phyloP scores from a whole-genome alignment of 2,113 vertebrate species.

The Hemichromis elongatus region DNA sequence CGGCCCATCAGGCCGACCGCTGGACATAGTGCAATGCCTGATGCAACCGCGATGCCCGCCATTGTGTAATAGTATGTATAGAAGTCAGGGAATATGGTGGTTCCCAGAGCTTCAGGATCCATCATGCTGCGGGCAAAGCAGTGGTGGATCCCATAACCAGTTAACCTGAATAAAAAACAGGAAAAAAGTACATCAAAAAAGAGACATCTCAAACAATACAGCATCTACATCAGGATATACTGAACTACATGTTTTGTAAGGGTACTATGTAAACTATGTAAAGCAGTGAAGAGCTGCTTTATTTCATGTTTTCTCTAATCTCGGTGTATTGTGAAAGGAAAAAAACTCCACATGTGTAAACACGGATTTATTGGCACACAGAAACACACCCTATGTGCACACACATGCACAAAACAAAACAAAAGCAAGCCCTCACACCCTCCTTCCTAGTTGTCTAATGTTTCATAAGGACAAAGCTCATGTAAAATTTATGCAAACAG shows the following conservation, averaged over 20 bases:
- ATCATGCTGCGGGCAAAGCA: slow-evolving; percentile 96
- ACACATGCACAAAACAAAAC: neutral
- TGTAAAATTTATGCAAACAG: slow-evolving; percentile 59
- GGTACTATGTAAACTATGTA: neutral
- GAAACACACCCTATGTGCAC: neutral
- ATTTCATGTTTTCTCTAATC: neutral
- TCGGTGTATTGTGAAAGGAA: neutral
- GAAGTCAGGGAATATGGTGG: slow-evolving; percentile 85
- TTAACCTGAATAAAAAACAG: slow-evolving; percentile 73
- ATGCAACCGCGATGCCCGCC: slow-evolving; percentile 87
- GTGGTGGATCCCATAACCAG: slow-evolving; percentile 95
- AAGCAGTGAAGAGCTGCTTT: neutral
- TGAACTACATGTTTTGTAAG: neutral
- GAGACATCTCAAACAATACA: neutral
- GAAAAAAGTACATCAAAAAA: neutral
- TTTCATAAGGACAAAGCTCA: slow-evolving; percentile 62
- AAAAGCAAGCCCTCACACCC: slow-evolving; percentile 13
- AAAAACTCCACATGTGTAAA: neutral
- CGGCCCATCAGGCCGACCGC: slow-evolving; percentile 89
- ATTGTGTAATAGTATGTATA: slow-evolving; percentile 91
- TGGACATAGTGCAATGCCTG: slow-evolving; percentile 88
- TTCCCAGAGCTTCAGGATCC: slow-evolving; percentile 78
- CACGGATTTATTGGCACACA: slow-evolving; percentile 2
- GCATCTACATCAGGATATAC: neutral
- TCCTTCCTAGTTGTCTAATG: slow-evolving; percentile 28